Conservation (phyloP, 2,113 vertebrate species). For the Chionodraco myersi region DNA sequence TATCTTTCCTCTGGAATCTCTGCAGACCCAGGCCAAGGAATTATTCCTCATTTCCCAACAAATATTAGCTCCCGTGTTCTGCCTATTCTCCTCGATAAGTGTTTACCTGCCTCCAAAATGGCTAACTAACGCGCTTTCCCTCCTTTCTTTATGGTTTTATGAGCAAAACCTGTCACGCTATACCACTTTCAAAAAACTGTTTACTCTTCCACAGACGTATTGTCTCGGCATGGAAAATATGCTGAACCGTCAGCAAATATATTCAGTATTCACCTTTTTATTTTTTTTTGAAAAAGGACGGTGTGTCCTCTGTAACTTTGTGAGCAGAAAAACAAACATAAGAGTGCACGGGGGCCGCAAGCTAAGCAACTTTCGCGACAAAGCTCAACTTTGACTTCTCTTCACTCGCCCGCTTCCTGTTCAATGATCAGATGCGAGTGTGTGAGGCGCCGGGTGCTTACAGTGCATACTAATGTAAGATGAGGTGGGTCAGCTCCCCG, state of each 20-base stretch:
- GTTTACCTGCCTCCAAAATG: constrained; percentile 77
- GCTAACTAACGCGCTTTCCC: constrained; percentile 64
- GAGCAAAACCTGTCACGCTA: constrained; percentile 70
- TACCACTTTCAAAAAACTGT: constrained; percentile 69
- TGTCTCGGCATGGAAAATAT: constrained; percentile 66
- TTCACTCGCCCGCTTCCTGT: neutral
- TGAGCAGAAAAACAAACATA: constrained; percentile 63
- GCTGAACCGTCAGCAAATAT: constrained; percentile 67
- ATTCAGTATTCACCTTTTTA: constrained; percentile 70
- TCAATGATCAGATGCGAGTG: constrained; percentile 42
- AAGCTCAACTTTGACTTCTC: constrained; percentile 59
- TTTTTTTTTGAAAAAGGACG: constrained; percentile 66
- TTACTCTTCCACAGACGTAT: constrained; percentile 65
- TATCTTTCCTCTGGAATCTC: constrained; percentile 71
- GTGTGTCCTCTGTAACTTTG: constrained; percentile 70
- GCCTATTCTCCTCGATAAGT: constrained; percentile 69
- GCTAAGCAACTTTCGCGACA: constrained; percentile 52
- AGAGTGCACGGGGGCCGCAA: constrained; percentile 36
- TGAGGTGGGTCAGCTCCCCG: constrained; percentile 64
- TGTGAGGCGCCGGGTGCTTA: constrained; percentile 9
- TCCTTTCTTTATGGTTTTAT: constrained; percentile 55
- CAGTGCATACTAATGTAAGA: constrained; percentile 58
- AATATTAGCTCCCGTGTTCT: constrained; percentile 77
- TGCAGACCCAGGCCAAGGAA: constrained; percentile 72
- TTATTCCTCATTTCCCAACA: constrained; percentile 75